phyloP scores from a whole-genome alignment of 2,797 vertebrate species.

The Bufotes viridis region DNA sequence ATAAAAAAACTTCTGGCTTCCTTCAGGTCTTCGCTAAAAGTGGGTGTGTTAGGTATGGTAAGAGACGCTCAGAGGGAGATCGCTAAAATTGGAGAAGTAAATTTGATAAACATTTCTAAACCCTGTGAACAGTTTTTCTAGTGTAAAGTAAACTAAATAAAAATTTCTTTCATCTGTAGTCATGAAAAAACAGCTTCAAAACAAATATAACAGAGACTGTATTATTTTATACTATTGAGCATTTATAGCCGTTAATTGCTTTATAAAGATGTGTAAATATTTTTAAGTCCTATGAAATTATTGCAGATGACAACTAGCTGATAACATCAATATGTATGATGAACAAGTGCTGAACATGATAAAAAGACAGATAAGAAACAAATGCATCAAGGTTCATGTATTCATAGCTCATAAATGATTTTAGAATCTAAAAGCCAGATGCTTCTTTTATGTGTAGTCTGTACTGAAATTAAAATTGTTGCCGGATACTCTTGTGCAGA shows the following conservation, averaged over 20 bases:
- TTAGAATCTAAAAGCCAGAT: slow-evolving; percentile 18
- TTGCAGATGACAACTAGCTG: not conserved
- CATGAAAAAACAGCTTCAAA: not conserved
- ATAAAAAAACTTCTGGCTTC: too few relatives aligned
- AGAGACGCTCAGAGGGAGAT: too few relatives aligned
- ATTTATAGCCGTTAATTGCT: not conserved
- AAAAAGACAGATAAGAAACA: not conserved
- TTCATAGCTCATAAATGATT: not conserved
- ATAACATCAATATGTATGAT: not conserved
- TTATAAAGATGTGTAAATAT: not conserved
- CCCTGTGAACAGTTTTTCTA: too few relatives aligned
- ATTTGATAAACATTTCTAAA: too few relatives aligned
- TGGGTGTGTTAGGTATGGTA: too few relatives aligned
- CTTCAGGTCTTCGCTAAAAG: too few relatives aligned
- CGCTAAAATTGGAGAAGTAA: too few relatives aligned
- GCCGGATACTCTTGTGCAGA: slow-evolving; percentile 22
- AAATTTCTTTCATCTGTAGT: not conserved
- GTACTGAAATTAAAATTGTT: slow-evolving; percentile 26
- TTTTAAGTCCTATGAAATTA: not conserved
- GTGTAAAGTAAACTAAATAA: too few relatives aligned
- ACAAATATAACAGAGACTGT: not conserved
- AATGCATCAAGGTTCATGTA: not conserved
- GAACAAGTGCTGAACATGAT: not conserved
- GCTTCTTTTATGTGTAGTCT: not conserved
- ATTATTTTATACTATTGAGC: not conserved